These are phyloP conservation scores for Bucco capensis DNA, from an alignment of 2,113 vertebrate genomes.

Conservation along the genomic window DNA sequence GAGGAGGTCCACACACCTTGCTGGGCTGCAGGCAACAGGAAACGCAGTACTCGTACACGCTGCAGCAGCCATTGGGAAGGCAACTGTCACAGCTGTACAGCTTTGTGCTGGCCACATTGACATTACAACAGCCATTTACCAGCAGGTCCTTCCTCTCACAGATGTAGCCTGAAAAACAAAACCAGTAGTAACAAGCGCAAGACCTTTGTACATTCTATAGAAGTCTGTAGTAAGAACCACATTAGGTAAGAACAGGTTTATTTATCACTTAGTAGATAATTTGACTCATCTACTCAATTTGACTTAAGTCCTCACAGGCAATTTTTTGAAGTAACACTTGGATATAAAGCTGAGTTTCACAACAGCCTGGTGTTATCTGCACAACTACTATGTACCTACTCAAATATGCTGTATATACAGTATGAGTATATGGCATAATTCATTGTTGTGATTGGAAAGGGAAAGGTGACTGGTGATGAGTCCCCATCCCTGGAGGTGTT, in stretches of 20 bases:
- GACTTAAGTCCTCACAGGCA: background rate
- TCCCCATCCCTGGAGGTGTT: too few species aligned
- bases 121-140: constrained; percentile 90
- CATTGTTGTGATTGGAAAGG: background rate
- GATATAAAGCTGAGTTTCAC: background rate
- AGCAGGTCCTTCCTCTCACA: constrained; percentile 92
- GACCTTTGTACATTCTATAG: rapidly evolving
- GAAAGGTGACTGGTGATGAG: background rate
- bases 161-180: constrained; percentile 84
- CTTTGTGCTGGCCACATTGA: constrained; percentile 75
- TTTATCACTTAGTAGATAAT: background rate
- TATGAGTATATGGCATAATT: background rate
- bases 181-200: background rate
- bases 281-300: background rate
- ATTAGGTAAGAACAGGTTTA: background rate
- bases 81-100: constrained; percentile 90
- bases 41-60: constrained; percentile 90
- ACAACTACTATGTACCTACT: background rate
- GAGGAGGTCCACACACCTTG: constrained; percentile 74
- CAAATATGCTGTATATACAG: background rate
- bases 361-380: background rate
- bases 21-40: constrained; percentile 96
- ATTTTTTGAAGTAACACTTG: background rate
- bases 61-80: constrained; percentile 88
- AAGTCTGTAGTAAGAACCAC: background rate